Base-by-base conservation (phyloP, 2,113 vertebrate genomes). In the Orthonyx spaldingii region DNA sequence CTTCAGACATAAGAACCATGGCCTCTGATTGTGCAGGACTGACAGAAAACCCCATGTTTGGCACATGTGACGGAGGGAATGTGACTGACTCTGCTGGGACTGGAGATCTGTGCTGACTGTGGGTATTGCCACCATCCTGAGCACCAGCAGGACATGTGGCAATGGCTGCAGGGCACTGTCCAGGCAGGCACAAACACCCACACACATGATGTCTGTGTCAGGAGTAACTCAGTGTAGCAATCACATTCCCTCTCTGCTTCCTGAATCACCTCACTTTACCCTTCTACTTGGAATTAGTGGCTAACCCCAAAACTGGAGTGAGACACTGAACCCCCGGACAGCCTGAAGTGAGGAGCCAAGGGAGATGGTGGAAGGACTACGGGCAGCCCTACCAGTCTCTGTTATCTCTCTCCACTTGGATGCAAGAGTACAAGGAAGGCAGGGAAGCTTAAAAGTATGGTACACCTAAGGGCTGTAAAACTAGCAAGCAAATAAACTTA, bases 1-100 rank as follows among this genome's bases (percentile, higher is more conserved):
- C 60, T 77, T 35, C 74, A 63, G 55, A 35, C 7, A 3, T 3
- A 33, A 81, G 30, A 84, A 22, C 35, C 49, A 46, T 0, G 0
- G 63, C 41, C 44, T 47, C 33, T 42, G 30, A 7, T 14, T 8
- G 41, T 47, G 57, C 57, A 64, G 53, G 18, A 68, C 35, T 68
- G 53, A 26, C 21, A 71, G 71, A 74, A 79, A 82, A 16, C 3
- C 0, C 2, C 7, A 18, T 24, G 30, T 27, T 63, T 6, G 5
- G 3, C 46, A 50, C 3, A n/a, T n/a, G n/a, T n/a, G n/a, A n/a
- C n/a, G n/a, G n/a, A n/a, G n/a, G 4, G 80, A 0, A 13, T 17
- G n/a, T 35, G 52, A 20, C 5, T 0, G 0, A 21, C n/a, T 79
- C 57, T 87, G 19, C 61, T 6, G 0, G 8, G 17, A 37, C 8